These are phyloP conservation scores for Melipona bicolor DNA, from an alignment of 2,888 invertebrate species.

Conservation along the genomic window DNA sequence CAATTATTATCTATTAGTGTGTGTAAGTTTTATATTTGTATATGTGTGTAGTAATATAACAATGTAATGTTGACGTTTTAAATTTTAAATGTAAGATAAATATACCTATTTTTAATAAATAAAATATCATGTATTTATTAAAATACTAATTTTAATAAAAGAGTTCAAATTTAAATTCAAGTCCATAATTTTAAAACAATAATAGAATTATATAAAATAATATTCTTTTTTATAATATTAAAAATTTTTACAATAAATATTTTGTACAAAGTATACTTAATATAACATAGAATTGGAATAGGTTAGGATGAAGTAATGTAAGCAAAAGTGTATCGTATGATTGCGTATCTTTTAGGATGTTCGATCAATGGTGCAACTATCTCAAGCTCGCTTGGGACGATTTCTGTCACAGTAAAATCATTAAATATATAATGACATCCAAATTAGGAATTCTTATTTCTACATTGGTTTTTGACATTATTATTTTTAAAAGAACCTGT, in stretches of 20 bases:
- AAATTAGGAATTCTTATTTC: slow-evolving; percentile 21
- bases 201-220: background rate
- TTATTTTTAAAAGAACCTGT: slow-evolving; percentile 28
- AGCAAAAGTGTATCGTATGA: slow-evolving; percentile 43
- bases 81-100: background rate
- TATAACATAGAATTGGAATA: background rate
- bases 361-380: slow-evolving; percentile 56
- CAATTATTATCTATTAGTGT: background rate
- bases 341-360: slow-evolving; percentile 53
- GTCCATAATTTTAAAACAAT: background rate
- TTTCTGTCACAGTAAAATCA: slow-evolving; percentile 58
- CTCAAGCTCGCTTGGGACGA: slow-evolving; percentile 29
- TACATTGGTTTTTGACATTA: slow-evolving; percentile 10
- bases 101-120: slow-evolving; percentile 14
- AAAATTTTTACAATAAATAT: background rate
- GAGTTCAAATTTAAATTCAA: background rate
- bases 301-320: slow-evolving; percentile 27
- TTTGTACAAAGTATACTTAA: background rate
- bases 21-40: background rate
- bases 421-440: slow-evolving; percentile 57
- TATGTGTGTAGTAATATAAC: background rate
- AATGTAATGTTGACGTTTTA: background rate
- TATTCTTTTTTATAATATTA: background rate
- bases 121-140: background rate
- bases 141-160: background rate